These are phyloP conservation scores for Aramus guarauna DNA, from an alignment of 2,113 vertebrate genomes.

Conservation along the genomic window DNA sequence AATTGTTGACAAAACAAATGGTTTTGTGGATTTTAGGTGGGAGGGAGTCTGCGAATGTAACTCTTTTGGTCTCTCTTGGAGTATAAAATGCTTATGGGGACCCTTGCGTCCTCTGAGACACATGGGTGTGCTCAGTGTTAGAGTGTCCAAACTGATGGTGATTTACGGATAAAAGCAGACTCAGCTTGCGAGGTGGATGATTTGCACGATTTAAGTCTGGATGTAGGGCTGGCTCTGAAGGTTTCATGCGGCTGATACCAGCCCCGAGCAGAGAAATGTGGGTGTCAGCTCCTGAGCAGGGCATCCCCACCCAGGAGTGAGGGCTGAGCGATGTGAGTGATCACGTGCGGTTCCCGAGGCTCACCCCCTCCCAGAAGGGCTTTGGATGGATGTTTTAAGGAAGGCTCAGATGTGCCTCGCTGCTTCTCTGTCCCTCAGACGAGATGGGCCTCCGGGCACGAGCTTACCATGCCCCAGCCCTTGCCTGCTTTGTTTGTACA, in stretches of 20 bases:
- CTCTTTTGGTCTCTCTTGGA: background rate
- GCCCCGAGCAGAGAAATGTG: background rate
- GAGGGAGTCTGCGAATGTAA: background rate
- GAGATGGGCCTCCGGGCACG: background rate
- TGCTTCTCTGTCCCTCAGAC: background rate
- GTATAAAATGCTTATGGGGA: background rate
- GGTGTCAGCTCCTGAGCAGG: background rate
- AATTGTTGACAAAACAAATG: conserved; percentile 25
- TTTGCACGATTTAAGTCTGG: background rate
- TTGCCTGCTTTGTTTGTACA: background rate
- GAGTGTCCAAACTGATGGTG: background rate
- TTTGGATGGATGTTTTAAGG: background rate
- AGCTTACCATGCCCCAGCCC: background rate
- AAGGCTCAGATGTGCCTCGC: background rate
- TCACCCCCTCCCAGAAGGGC: background rate
- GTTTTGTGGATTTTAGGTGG: background rate
- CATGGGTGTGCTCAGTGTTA: rapidly evolving
- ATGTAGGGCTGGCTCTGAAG: background rate
- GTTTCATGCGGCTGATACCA: background rate
- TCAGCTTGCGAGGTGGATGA: background rate
- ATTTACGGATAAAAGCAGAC: background rate
- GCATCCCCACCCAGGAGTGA: background rate
- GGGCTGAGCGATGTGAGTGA: background rate
- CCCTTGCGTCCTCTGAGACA: background rate
- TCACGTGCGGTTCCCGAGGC: rapidly evolving